A percentile compares a stretch with the other conserved stretches of the same genome.
Conservation (phyloP, 2,888 invertebrate genomes). For the Nematopogon swammerdamellus region DNA sequence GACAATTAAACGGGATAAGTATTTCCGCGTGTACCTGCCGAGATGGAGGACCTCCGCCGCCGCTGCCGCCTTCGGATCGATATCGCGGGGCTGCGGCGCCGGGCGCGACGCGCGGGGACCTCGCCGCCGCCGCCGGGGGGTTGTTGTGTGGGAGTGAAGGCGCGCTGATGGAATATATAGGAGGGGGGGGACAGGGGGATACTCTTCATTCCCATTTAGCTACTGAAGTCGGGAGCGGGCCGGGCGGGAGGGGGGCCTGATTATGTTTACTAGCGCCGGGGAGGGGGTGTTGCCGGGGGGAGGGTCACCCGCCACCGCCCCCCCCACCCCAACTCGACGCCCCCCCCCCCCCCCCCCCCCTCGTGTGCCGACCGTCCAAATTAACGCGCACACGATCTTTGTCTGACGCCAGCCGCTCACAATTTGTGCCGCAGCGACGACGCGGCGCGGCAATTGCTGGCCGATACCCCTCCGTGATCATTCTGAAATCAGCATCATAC, state of each 20-base stretch:
- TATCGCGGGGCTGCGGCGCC: slow-evolving; percentile 4
- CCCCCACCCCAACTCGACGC: too few species aligned
- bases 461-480: too few species aligned
- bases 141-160: slow-evolving; percentile 4
- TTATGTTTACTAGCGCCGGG: slow-evolving; percentile 48
- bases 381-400: slow-evolving; percentile 44
- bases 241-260: slow-evolving; percentile 34
- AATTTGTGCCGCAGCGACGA: neutral
- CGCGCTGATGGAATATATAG: slow-evolving; percentile 1
- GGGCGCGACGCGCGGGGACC: slow-evolving; percentile 4
- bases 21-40: slow-evolving; percentile 44
- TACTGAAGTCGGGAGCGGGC: slow-evolving; percentile 47
- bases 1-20: slow-evolving; percentile 55
- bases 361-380: slow-evolving; percentile 25
- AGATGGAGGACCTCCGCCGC: slow-evolving; percentile 1
- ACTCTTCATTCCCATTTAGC: slow-evolving; percentile 52
- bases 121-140: slow-evolving; percentile 2
- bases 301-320: neutral
- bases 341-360: too few species aligned
- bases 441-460: too few species aligned
- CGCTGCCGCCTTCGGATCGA: slow-evolving; percentile 3
- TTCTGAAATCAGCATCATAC: too few species aligned
- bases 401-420: slow-evolving; percentile 14
- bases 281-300: neutral
- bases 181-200: slow-evolving; percentile 39